Conservation (phyloP, 2,797 vertebrate genomes). For the Aselliscus stoliczkanus region DNA sequence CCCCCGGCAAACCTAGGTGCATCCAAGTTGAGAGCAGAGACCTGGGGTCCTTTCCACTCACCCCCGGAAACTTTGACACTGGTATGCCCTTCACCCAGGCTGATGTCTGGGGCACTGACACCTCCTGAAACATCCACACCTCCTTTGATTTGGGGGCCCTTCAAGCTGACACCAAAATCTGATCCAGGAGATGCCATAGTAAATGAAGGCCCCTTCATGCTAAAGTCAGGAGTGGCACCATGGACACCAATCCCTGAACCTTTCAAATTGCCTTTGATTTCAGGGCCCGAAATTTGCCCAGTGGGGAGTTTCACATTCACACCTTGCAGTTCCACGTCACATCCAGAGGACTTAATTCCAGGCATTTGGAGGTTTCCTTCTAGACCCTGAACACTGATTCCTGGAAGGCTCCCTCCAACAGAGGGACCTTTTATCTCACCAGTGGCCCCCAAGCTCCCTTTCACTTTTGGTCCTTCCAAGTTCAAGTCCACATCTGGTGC, state of each 20-base stretch:
- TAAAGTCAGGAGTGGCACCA: neutral
- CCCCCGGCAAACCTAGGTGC: conserved; percentile 56
- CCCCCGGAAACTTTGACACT: conserved; percentile 2
- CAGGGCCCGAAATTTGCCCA: conserved; percentile 69
- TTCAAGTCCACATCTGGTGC: conserved; percentile 67
- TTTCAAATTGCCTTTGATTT: conserved; percentile 61
- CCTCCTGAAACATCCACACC: neutral
- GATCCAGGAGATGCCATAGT: neutral
- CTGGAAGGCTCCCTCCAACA: conserved; percentile 8
- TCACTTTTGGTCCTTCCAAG: conserved; percentile 76
- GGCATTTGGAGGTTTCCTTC: conserved; percentile 59
- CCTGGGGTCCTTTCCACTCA: conserved; percentile 72
- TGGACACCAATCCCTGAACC: neutral
- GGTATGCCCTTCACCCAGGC: neutral
- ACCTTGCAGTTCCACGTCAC: conserved; percentile 26
- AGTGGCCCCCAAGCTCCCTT: conserved; percentile 64
- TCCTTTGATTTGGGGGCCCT: conserved; percentile 76
- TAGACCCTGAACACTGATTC: conserved; percentile 27
- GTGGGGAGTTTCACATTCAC: conserved; percentile 53
- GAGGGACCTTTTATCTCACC: conserved; percentile 57
- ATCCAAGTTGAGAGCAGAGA: conserved; percentile 54
- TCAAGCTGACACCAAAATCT: conserved; percentile 73
- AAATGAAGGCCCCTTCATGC: conserved; percentile 55
- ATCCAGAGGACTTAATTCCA: conserved; percentile 36
- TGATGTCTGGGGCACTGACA: conserved; percentile 23